Percentiles rank a stretch among this genome's conserved stretches.
phyloP scores from a whole-genome alignment of 2,113 vertebrate genomes.

The Archocentrus centrarchus region DNA sequence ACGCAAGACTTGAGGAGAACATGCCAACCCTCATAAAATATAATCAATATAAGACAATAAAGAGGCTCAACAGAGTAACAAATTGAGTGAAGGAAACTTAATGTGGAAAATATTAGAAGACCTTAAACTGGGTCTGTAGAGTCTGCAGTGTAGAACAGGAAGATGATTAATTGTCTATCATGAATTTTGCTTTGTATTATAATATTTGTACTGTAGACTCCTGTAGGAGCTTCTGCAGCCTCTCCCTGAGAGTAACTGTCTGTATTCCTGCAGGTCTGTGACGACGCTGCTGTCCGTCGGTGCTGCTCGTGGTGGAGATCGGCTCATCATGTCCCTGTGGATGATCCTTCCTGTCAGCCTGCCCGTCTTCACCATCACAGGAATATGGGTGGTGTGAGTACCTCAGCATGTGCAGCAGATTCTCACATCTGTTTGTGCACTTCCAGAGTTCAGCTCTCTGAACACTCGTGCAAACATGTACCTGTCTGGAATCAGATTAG shows the following conservation, averaged over 20 bases:
- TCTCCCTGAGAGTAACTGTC: not conserved
- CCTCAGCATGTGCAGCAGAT: not conserved
- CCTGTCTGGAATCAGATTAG: not conserved
- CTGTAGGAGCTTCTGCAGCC: too few species aligned
- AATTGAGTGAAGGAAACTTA: not conserved
- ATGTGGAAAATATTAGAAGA: not conserved
- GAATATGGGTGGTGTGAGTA: conserved; percentile 90
- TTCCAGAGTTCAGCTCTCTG: not conserved
- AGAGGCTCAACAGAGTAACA: not conserved
- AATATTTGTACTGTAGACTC: not conserved
- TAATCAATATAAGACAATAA: not conserved
- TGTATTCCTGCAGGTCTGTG: not conserved
- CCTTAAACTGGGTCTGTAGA: not conserved
- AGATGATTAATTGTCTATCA: not conserved
- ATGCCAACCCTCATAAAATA: too few species aligned
- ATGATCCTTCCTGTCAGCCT: conserved; percentile 84
- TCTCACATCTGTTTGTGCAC: not conserved
- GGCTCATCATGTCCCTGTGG: conserved; percentile 83
- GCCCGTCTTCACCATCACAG: conserved; percentile 86
- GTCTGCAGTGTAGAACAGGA: fast-evolving
- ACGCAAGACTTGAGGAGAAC: too few species aligned
- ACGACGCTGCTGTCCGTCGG: not conserved
- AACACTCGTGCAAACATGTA: not conserved
- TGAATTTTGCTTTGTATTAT: not conserved
- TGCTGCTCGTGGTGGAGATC: not conserved